Conservation (phyloP, 2,113 vertebrate species). For the Antidorcas marsupialis region DNA sequence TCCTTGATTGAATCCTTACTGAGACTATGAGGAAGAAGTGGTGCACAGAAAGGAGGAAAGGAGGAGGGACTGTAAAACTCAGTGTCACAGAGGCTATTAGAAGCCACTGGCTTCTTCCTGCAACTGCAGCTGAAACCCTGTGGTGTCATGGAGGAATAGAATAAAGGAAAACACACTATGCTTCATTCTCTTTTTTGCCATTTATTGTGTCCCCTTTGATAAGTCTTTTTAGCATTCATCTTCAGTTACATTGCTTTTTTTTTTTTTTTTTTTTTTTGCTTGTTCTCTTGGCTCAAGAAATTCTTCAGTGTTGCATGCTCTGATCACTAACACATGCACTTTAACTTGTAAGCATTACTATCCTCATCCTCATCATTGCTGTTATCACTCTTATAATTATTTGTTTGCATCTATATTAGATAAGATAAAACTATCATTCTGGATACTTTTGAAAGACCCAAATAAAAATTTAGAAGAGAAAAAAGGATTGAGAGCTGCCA, state of each 20-base stretch:
- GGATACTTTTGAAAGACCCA: not conserved
- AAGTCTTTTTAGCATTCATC: not conserved
- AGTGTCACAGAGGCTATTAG: not conserved
- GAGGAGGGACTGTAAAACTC: not conserved
- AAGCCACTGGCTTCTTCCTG: not conserved
- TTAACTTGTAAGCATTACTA: not conserved
- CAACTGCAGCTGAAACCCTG: not conserved
- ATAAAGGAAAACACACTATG: not conserved
- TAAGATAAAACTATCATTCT: not conserved
- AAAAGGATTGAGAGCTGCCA: not conserved
- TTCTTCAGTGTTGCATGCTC: not conserved
- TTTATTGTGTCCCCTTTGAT: not conserved
- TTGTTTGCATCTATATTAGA: not conserved
- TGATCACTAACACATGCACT: not conserved
- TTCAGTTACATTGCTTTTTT: not conserved
- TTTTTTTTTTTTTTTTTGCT: not conserved
- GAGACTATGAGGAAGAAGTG: not conserved
- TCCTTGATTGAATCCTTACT: not conserved
- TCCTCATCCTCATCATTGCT: not conserved
- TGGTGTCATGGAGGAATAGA: accelerated
- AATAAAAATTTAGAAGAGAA: not conserved
- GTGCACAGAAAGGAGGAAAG: not conserved
- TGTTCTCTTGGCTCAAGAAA: not conserved
- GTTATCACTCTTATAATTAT: not conserved
- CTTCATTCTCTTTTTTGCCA: not conserved